Evolutionary conservation across 92 coral and sea anemone genomes (phyloP).

Genomic region (Epizoanthus stellaris): DNA sequence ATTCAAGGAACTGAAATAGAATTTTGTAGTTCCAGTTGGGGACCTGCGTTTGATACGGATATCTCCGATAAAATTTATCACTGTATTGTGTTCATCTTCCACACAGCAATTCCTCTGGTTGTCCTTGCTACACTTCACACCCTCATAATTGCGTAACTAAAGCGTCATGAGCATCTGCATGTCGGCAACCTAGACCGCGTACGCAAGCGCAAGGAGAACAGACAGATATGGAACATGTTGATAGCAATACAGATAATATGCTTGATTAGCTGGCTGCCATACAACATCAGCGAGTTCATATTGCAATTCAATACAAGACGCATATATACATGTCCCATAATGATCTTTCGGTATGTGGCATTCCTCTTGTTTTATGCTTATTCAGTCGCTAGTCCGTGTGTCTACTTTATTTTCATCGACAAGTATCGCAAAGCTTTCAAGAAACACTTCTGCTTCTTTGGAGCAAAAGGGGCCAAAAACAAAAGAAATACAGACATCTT

Average conservation of each 20-base stretch:
- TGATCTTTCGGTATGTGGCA: neutral
- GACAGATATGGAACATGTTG: conserved; percentile 34
- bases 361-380: neutral
- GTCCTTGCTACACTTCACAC: neutral
- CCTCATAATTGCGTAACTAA: neutral
- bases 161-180: conserved; percentile 12
- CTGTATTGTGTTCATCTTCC: neutral
- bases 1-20: neutral
- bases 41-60: neutral
- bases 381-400: conserved; percentile 17
- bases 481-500: too few species aligned
- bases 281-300: neutral
- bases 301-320: neutral
- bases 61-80: neutral
- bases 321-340: neutral
- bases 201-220: conserved; percentile 23
- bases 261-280: conserved; percentile 10
- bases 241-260: conserved; percentile 1
- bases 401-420: conserved; percentile 18
- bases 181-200: neutral
- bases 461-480: too few species aligned
- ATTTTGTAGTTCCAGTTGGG: conserved; percentile 3
- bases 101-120: neutral
- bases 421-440: conserved; percentile 31
- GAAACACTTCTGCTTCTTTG: neutral